Percentiles rank a stretch among this genome's conserved stretches.
These are phyloP conservation scores for Folsomia candida DNA, from an alignment of 2,888 invertebrate species.

Conservation along the genomic window DNA sequence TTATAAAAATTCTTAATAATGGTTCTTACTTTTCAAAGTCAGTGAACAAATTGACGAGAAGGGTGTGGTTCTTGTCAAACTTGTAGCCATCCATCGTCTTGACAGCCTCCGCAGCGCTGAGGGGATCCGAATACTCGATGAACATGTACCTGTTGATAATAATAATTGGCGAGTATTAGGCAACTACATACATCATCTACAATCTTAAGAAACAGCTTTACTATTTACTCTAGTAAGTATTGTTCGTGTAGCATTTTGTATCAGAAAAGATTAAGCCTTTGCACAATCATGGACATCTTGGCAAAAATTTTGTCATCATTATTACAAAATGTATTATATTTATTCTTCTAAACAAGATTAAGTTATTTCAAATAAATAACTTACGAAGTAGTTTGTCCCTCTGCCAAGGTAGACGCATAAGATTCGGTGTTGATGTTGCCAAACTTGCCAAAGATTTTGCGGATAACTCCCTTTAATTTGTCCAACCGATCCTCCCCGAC, in stretches of 20 bases:
- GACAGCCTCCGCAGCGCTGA: constrained; percentile 83
- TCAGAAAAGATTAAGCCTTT: constrained; percentile 42
- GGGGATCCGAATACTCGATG: constrained; percentile 81
- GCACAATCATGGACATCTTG: constrained; percentile 13
- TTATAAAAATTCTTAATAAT: no score
- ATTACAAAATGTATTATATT: background rate
- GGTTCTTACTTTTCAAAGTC: constrained; percentile 84
- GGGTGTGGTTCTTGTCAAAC: constrained; percentile 74
- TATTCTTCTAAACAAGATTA: no score
- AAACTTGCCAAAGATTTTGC: constrained; percentile 85
- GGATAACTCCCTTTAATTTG: constrained; percentile 86
- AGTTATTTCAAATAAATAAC: background rate
- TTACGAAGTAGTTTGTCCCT: constrained; percentile 58
- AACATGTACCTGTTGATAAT: constrained; percentile 69
- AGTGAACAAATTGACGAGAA: constrained; percentile 88
- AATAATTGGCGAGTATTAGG: constrained; percentile 37
- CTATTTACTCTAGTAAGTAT: background rate
- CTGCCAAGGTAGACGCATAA: constrained; percentile 79
- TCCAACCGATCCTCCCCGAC: constrained; percentile 88
- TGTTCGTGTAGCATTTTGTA: background rate
- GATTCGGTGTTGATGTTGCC: constrained; percentile 83
- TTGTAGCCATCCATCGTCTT: constrained; percentile 86
- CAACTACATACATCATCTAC: background rate
- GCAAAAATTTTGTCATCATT: constrained; percentile 12
- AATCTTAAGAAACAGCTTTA: no score